Base-by-base conservation (phyloP, 2,888 invertebrate species). In the Melangyna quadrimaculata region DNA sequence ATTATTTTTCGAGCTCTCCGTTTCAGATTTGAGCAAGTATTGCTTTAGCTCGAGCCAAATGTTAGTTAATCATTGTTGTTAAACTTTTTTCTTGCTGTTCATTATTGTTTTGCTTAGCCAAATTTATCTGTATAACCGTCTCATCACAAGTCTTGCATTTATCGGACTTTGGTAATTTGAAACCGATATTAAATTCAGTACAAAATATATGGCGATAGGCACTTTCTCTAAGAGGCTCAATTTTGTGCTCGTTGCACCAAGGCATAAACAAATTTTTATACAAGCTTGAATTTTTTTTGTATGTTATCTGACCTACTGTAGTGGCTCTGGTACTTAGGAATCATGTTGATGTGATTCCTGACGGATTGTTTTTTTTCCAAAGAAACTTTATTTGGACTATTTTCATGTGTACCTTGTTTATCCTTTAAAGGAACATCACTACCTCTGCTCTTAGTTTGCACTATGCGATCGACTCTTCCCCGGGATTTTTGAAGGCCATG, bases 121-220 rank as follows among this genome's bases (percentile, higher is more conserved):
- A 51, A 65, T 81, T 27, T 27, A 65, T 29, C 24, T 72, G 59
- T 45, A 77, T 77, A 35, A 35, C 37, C 40, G 77, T 77, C 22
- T 71, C 63, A 71, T 81, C 71, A 61, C 72, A 82, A 37, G 65
- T 70, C 19, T 72, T 72, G 61, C 77, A 77, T 4, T 70, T 81
- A 37, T 82, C 71, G 19, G 72, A 82, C 63, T 77, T 77, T 14
- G 81, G 77, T 9, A 82, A 35, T 67, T 78, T 72, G 53, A 73
- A 82, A 45, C 73, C 72, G 40, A 78, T 78, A 69, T 82, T 72
- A 53, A 55, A 72, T 17, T 82, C 45, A 19, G 77, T 82, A 57
- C 72, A 72, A 78, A 78, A 82, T 78, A 45, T 9, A 9, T 45
- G 9, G 19, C 72, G 69, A 78, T 77, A 72, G 3, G 67, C 65